Base-by-base conservation (phyloP, 64 coral and sea anemone genomes). In the Montipora capricornis region DNA sequence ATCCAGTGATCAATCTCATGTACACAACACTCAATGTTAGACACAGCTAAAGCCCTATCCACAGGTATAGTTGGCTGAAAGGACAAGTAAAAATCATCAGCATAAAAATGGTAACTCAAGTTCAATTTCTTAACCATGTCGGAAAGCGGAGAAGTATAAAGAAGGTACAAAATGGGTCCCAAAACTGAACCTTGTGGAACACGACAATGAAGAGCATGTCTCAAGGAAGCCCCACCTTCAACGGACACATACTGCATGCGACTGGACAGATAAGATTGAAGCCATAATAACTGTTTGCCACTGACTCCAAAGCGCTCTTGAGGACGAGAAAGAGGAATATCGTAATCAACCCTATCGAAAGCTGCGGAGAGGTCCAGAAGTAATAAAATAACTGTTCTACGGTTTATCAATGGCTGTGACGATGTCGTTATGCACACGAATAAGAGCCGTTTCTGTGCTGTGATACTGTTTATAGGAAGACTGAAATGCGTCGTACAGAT, bases 31-130 rank as follows among this genome's bases (percentile, higher is more conserved):
- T 74, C 69, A 74, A 87, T 87, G 22, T 20, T 87, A 3, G 44
- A 74, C 22, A 84, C 64, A 66, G 24, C 22, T 66, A 69, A 84
- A 66, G 47, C 81, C 24, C 24, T 61, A 17, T 84, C 57, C 26
- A 59, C 58, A 8, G 55, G 57, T 66, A 61, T 16, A 69, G 57
- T 84, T 61, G 81, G 81, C 13, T 79, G 49, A 66, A 90, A 57
- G 24, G 88, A 90, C 19, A 90, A 14, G 66, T 78, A 90, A 61
- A 90, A 77, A 69, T 90, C 74, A 66, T 90, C 88, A 79, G 87
- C 87, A 16, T 89, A 89, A 44, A 89, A 49, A 47, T 51, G 49
- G 49, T 67, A 77, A 24, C 47, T 20, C 68, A 77, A 76, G 50
- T 61, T 58, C 4, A 77, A 77, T 77, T 77, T 77, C 45, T 77